Base-by-base conservation (phyloP, 2,888 invertebrate species). In the Drosophila nigricruria region DNA sequence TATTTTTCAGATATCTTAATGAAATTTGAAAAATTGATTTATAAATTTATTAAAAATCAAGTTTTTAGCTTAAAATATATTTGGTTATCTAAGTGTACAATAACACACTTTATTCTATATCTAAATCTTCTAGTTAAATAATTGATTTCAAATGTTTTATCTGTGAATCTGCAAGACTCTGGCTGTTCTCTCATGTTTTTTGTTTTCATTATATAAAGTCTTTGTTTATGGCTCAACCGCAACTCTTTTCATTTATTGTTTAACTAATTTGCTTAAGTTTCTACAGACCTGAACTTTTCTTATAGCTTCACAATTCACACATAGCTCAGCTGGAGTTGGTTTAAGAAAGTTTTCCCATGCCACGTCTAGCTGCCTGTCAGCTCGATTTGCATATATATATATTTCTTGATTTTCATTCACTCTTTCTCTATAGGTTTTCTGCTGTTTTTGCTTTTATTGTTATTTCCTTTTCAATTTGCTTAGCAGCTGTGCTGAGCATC, bases 381-480 rank as follows among this genome's bases (percentile, higher is more conserved):
- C 57, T 23, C 70, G 72, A 77, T 83, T 81, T 73, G 67, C 81
- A 81, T 81, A 69, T 67, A 73, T 80, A 67, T 68, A 18, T 43
- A 58, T 58, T 52, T 61, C 65, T 52, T 23, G 42, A 42, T 68
- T 68, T 69, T 50, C 58, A 52, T 70, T 58, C 43, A 57, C 14
- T 42, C 40, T 70, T 57, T 54, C 45, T n/a, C 18, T 23, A 23
- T 42, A 23, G 5, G 14, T 25, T 25, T 42, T 49, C n/a, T 36
- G 16, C 43, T 16, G 23, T 14, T 47, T 27, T 23, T 16, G 20
- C 43, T 47, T 27, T 27, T 43, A 65, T 53, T 61, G 34, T 50
- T 57, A 34, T 60, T 45, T 64, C 64, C 49, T 47, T 56, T 74
- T 53, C 53, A 52, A 61, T 79, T 79, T 64, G 53, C 68, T 53